Base-by-base conservation (phyloP, 2,888 invertebrate species). In the Furcula furcula region DNA sequence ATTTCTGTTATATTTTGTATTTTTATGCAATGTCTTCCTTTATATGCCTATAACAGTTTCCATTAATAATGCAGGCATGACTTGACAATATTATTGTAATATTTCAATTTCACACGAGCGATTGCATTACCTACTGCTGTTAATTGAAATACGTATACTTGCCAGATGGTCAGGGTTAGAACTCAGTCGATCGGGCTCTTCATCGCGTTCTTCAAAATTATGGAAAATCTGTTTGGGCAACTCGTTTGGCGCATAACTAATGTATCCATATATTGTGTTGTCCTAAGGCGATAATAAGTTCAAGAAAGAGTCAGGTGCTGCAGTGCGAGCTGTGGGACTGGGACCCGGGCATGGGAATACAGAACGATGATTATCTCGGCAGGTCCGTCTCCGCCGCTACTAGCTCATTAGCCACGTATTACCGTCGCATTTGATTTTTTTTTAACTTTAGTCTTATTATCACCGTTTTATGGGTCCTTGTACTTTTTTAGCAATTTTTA, bases 331-430 rank as follows among this genome's bases (percentile, higher is more conserved):
- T 95, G 74, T 95, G 94, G 94, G 95, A 95, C 90, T 95, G 93
- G 92, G 95, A 95, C 90, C 92, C 94, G 64, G 93, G 92, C 65
- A 91, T 95, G 89, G 94, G 94, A 77, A 91, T 93, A 69, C 91
- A 92, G 80, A 92, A 92, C 87, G 94, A 95, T 91, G 95, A 95
- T 91, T 92, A 91, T 82, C 92, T 95, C 85, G 95, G 95, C 91
- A 95, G 95, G 95, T 95, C 91, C 90, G 91, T 84, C 67, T 63
- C 54, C 56, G 56, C 56, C 47, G 56, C 54, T 46, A 55, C 41
- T 46, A 51, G 55, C 58, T 57, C 53, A 52, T 36, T 62, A 66
- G 61, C 65, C 61, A 63, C 56, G 51, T 66, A 62, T 68, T 52
- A 44, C 51, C 52, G 55, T 66, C 58, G 65, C 70, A 50, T 66